Base-by-base conservation (phyloP, 2,888 invertebrate genomes). In the Octodonta nipae region DNA sequence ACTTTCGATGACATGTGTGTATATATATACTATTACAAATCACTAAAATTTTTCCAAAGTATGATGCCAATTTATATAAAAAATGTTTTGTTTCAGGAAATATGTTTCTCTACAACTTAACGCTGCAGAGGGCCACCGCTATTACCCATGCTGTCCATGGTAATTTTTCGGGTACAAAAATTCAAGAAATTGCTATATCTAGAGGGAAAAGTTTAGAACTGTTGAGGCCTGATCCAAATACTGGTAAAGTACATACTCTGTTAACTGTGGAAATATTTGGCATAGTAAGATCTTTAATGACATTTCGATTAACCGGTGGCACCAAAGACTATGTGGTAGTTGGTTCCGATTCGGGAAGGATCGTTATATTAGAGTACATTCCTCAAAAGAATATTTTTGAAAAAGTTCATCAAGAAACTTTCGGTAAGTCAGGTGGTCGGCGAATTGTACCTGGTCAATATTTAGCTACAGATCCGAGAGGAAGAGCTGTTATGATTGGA, bases 391-490 rank as follows among this genome's bases (percentile, higher is more conserved):
- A 96, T 66, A 68, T 75, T 13, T 77, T 99, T 46, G 95, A 96
- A 44, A 92, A 91, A 60, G 83, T 98, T 2, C 98, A 99, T 56
- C 93, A 95, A 63, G 98, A 98, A 64, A 98, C 98, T 1, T 98
- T 95, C 67, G 98, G 98, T 0, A 99, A 99, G 63, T 95, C 95
- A 34, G 98, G 98, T 33, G 95, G 95, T 53, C 73, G 98, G 24
- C 73, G 98, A 42, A 96, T 98, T 56, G 96, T 98, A 2, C 98
- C 98, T 5, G 98, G 98, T 1, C 96, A 99, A 60, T 98, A 93
- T 63, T 70, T 98, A 46, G 96, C 98, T 2, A 88, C 93, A 44
- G 98, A 99, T 66, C 96, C 98, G 0, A 93, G 95, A 65, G 98
- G 98, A 17, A 73, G 98, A 60, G 96, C 96, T 38, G 88, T 98